Evolutionary conservation across 2,113 vertebrate genomes (phyloP).

Genomic region (Bambusicola thoracicus): DNA sequence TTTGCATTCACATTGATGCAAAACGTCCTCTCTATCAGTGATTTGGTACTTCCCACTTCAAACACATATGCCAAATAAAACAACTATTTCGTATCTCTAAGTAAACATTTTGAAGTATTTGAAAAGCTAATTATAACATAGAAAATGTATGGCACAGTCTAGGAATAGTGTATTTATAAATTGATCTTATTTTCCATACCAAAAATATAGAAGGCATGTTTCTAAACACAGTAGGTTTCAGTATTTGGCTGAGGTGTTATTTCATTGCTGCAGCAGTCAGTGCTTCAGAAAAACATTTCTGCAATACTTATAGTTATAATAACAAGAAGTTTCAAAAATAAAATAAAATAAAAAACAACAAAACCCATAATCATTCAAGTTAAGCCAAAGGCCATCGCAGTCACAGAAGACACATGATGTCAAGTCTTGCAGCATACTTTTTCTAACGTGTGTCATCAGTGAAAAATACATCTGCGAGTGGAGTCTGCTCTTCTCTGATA

Average conservation of each 20-base stretch:
- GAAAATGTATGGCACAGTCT: neutral
- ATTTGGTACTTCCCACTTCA: neutral
- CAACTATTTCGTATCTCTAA: neutral
- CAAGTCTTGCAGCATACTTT: neutral
- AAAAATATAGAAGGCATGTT: neutral
- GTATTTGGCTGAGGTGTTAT: neutral
- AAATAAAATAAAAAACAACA: too few species aligned
- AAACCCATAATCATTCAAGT: neutral
- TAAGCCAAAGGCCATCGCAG: neutral
- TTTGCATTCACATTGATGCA: neutral
- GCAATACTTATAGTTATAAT: neutral
- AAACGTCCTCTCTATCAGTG: neutral
- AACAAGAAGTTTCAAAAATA: neutral
- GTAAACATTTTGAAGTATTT: neutral
- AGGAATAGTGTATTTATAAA: neutral
- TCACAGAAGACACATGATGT: neutral
- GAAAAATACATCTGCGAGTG: conserved; percentile 54
- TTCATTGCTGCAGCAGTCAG: neutral
- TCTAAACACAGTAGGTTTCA: neutral
- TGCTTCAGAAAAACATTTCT: neutral
- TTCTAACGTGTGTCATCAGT: conserved; percentile 27
- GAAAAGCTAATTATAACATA: neutral
- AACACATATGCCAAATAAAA: neutral
- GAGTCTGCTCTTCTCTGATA: conserved; percentile 45
- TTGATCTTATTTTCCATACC: neutral